A percentile compares a stretch with the other conserved stretches of the same genome.
Evolutionary conservation across 2,113 vertebrate species (phyloP).

Genomic region (Sturnira hondurensis): DNA sequence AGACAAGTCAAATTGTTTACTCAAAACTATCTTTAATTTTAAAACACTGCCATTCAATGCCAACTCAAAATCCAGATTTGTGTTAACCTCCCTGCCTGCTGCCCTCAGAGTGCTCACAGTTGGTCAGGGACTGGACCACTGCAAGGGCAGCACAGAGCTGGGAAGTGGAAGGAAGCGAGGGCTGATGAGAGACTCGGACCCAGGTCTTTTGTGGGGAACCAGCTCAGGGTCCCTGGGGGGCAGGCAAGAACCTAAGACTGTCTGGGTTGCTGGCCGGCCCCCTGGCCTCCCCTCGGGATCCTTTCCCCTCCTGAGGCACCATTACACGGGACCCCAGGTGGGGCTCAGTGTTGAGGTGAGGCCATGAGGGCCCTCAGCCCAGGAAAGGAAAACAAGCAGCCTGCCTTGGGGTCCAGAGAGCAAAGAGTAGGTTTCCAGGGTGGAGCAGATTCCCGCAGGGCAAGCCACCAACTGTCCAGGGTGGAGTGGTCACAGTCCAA

Average conservation of each 20-base stretch:
- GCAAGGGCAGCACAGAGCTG: rapidly evolving
- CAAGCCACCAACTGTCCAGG: not conserved
- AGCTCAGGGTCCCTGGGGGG: not conserved
- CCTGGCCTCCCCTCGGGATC: rapidly evolving
- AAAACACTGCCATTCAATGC: not conserved
- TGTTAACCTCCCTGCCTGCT: rapidly evolving
- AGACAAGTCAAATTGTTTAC: not conserved
- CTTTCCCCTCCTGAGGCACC: not conserved
- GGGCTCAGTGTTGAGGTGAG: not conserved
- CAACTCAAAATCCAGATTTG: not conserved
- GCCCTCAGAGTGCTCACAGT: rapidly evolving
- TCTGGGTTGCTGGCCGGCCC: not conserved
- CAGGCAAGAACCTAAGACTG: not conserved
- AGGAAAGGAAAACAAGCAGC: not conserved
- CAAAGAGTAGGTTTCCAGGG: not conserved
- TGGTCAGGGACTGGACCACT: not conserved
- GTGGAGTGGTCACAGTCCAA: not conserved
- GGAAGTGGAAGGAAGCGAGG: not conserved
- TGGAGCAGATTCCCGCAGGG: not conserved
- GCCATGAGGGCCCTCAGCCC: not conserved
- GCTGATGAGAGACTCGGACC: not conserved
- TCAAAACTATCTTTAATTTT: not conserved
- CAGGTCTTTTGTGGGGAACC: not conserved
- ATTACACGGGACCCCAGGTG: rapidly evolving
- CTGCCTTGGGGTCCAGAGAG: not conserved